Evolutionary conservation across 2,113 vertebrate species (phyloP).

Genomic region (Antigone vipio): DNA sequence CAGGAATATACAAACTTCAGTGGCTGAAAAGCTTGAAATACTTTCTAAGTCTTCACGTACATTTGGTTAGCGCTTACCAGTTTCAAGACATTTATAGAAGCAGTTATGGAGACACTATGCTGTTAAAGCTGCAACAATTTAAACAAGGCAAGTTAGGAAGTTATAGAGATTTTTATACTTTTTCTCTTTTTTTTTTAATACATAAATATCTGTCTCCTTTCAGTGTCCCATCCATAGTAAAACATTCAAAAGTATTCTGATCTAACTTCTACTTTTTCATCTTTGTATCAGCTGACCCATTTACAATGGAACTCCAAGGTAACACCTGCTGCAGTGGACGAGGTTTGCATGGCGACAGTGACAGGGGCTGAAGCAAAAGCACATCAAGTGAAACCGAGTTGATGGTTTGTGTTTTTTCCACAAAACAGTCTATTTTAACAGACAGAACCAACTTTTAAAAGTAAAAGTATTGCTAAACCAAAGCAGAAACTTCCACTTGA

Average conservation of each 20-base stretch:
- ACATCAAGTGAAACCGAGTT: neutral
- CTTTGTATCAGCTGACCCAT: neutral
- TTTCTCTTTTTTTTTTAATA: neutral
- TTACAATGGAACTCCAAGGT: neutral
- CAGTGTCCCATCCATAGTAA: neutral
- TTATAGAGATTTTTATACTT: slow-evolving; percentile 10
- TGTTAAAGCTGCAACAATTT: slow-evolving; percentile 56
- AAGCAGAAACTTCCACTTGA: neutral
- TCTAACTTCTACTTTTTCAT: neutral
- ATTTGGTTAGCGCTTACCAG: slow-evolving; percentile 47
- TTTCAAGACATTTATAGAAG: slow-evolving; percentile 46
- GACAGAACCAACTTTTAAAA: neutral
- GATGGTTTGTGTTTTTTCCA: neutral
- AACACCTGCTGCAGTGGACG: neutral
- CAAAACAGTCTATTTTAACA: neutral
- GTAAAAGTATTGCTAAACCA: neutral
- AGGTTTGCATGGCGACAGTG: neutral
- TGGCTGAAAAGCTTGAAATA: slow-evolving; percentile 20
- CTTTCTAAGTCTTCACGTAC: slow-evolving; percentile 13
- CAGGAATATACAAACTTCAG: slow-evolving; percentile 17
- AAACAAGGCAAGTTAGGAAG: slow-evolving; percentile 40
- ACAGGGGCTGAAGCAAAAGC: neutral
- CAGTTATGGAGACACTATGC: slow-evolving; percentile 51
- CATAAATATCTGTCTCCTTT: neutral
- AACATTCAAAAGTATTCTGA: neutral